These are phyloP conservation scores for Thinocorus orbignyianus DNA, from an alignment of 2,113 vertebrate genomes.

Conservation along the genomic window DNA sequence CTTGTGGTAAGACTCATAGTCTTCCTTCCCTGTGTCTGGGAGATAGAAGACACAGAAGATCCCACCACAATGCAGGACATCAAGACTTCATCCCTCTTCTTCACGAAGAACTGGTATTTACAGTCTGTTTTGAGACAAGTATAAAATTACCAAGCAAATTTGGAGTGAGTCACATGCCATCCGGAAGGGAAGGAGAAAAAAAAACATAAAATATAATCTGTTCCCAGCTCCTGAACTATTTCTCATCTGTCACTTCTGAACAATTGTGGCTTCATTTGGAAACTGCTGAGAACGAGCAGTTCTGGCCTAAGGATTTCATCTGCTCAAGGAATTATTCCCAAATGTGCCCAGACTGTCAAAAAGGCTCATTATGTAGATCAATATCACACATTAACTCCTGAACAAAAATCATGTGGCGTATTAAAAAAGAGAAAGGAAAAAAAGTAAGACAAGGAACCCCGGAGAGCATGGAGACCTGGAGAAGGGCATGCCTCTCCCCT, in stretches of 20 bases:
- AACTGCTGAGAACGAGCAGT: conserved; percentile 12
- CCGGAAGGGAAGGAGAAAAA: background rate
- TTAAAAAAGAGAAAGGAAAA: background rate
- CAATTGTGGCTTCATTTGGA: conserved; percentile 34
- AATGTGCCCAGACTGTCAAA: conserved; percentile 35
- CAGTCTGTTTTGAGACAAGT: background rate
- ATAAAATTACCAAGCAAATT: background rate
- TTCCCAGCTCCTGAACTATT: conserved; percentile 13
- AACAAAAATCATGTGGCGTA: background rate
- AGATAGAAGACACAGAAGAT: background rate
- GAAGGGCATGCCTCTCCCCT: background rate
- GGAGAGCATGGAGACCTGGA: background rate
- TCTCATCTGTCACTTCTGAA: conserved; percentile 37
- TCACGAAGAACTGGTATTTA: background rate
- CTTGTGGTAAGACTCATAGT: background rate
- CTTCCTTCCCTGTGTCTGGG: background rate
- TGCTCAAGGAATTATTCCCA: conserved; percentile 35
- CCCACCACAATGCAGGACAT: background rate
- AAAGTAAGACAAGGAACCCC: background rate
- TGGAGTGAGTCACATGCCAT: background rate
- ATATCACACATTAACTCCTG: conserved; percentile 28
- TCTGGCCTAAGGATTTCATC: conserved; percentile 50
- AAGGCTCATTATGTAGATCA: conserved; percentile 44
- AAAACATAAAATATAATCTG: background rate
- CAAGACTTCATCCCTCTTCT: background rate